A percentile compares a stretch with the other conserved stretches of the same genome.
Evolutionary conservation across 2,113 vertebrate species (phyloP).

Genomic region (Syngnathus floridae): DNA sequence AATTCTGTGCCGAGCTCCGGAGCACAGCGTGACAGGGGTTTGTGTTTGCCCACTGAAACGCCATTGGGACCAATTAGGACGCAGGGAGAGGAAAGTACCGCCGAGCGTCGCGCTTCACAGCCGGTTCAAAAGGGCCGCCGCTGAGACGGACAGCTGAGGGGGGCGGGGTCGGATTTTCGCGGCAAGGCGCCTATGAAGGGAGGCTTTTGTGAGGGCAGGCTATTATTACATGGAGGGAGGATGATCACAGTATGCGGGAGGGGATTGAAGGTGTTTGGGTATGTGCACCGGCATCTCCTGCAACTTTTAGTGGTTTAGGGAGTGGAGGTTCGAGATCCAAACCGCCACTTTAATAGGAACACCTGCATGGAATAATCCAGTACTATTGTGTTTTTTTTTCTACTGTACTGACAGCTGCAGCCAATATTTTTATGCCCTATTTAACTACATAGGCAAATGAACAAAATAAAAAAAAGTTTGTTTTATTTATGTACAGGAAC

Average conservation of each 20-base stretch:
- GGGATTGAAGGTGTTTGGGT: constrained; percentile 14
- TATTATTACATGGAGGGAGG: constrained; percentile 32
- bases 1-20: constrained; percentile 26
- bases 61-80: constrained; percentile 65
- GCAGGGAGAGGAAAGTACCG: constrained; percentile 40
- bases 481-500: not conserved
- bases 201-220: constrained; percentile 13
- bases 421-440: not conserved
- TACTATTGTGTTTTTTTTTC: not conserved
- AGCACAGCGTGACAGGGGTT: constrained; percentile 36
- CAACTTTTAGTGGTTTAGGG: not conserved
- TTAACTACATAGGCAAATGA: not conserved
- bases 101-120: constrained; percentile 34
- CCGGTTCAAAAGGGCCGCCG: constrained; percentile 53
- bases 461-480: not conserved
- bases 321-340: not conserved
- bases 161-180: constrained; percentile 34
- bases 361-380: too few species aligned
- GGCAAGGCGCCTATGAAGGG: constrained; percentile 24
- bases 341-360: too few species aligned
- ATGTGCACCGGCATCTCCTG: constrained; percentile 27
- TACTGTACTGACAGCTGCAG: not conserved
- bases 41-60: constrained; percentile 43
- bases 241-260: constrained; percentile 34
- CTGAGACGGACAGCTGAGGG: constrained; percentile 44